Conservation (phyloP, 2,797 vertebrate genomes). For the Leptatherina wallacei region DNA sequence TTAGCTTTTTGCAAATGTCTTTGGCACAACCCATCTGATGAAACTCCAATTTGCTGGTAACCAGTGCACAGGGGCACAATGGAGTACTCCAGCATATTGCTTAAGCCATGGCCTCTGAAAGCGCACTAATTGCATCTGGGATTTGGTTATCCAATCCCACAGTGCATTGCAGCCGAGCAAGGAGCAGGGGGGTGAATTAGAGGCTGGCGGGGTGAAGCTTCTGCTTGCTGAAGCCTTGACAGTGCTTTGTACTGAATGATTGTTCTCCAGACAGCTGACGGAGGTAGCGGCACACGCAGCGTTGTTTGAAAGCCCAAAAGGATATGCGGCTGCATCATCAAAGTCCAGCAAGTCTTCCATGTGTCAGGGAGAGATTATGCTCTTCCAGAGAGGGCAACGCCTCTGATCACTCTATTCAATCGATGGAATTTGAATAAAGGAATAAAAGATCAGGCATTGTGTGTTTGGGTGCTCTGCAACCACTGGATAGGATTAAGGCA, state of each 20-base stretch:
- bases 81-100: slow-evolving; percentile 75
- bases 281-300: slow-evolving; percentile 77
- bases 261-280: slow-evolving; percentile 87
- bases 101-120: slow-evolving; percentile 82
- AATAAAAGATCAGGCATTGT: slow-evolving; percentile 80
- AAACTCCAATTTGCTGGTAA: slow-evolving; percentile 71
- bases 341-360: slow-evolving; percentile 85
- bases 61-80: slow-evolving; percentile 70
- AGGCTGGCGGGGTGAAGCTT: slow-evolving; percentile 80
- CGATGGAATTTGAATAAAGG: slow-evolving; percentile 86
- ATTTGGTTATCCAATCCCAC: slow-evolving; percentile 84
- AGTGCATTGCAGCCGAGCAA: slow-evolving; percentile 77
- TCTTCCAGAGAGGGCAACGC: slow-evolving; percentile 82
- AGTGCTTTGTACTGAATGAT: slow-evolving; percentile 87
- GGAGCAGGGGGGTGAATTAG: slow-evolving; percentile 80
- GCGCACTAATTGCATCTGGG: slow-evolving; percentile 85
- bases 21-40: slow-evolving; percentile 68
- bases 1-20: slow-evolving; percentile 70
- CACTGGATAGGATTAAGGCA: slow-evolving; percentile 75
- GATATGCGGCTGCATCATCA: slow-evolving; percentile 86
- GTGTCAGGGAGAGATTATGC: slow-evolving; percentile 85
- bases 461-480: slow-evolving; percentile 73
- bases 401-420: slow-evolving; percentile 87
- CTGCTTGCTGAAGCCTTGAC: slow-evolving; percentile 84
- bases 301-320: slow-evolving; percentile 86